phyloP scores from a whole-genome alignment of 2,888 invertebrate species.

The Epinotia nisella region DNA sequence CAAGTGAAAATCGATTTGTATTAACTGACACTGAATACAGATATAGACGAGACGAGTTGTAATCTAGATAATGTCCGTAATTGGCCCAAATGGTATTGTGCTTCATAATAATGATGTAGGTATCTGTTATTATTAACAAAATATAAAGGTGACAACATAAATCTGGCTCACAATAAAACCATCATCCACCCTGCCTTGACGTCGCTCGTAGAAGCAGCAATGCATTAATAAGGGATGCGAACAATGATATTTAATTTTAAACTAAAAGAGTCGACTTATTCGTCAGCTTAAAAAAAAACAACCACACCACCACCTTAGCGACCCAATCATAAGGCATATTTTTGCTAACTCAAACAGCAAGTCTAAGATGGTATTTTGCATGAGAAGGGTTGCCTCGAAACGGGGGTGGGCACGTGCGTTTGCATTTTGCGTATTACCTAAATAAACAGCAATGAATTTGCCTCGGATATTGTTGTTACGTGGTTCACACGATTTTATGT shows the following conservation, averaged over 20 bases:
- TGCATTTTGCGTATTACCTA: conserved; percentile 81
- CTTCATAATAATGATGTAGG: conserved; percentile 18
- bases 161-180: conserved; percentile 78
- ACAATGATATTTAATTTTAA: conserved; percentile 83
- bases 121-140: conserved; percentile 50
- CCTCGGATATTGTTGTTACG: conserved; percentile 63
- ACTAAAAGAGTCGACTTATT: conserved; percentile 71
- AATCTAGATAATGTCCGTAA: conserved; percentile 7
- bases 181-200: conserved; percentile 60
- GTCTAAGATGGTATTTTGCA: conserved; percentile 52
- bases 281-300: conserved; percentile 44
- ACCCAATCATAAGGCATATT: conserved; percentile 51
- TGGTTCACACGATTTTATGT: conserved; percentile 74
- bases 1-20: no score
- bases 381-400: conserved; percentile 57
- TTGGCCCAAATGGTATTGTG: conserved; percentile 5
- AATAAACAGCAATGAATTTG: conserved; percentile 74
- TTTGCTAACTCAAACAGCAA: conserved; percentile 42
- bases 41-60: not conserved
- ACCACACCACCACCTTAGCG: conserved; percentile 37
- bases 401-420: conserved; percentile 76
- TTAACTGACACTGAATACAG: not conserved
- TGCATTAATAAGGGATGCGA: conserved; percentile 78
- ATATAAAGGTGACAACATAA: conserved; percentile 60
- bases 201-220: conserved; percentile 70